These are phyloP conservation scores for Elmis aenea DNA, from an alignment of 2,888 invertebrate species.

Conservation along the genomic window DNA sequence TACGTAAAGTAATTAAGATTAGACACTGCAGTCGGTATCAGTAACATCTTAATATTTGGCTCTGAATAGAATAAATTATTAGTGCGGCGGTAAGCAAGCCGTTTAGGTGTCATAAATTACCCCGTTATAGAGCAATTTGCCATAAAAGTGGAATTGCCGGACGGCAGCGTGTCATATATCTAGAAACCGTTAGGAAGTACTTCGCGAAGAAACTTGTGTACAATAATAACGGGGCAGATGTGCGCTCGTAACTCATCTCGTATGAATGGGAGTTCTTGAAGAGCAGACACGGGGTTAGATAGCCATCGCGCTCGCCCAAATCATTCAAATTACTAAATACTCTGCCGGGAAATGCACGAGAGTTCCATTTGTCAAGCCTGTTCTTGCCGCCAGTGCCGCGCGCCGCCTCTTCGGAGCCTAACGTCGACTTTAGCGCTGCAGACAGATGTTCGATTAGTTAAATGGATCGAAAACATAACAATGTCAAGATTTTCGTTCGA, in stretches of 20 bases:
- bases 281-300: slow-evolving; percentile 14
- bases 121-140: slow-evolving; percentile 32
- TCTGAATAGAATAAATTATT: slow-evolving; percentile 43
- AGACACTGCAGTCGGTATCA: slow-evolving; percentile 38
- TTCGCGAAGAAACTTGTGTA: slow-evolving; percentile 38
- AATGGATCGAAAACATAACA: slow-evolving; percentile 34
- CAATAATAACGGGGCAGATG: slow-evolving; percentile 39
- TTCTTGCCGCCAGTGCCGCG: slow-evolving; percentile 12
- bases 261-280: slow-evolving; percentile 32
- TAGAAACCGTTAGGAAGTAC: slow-evolving; percentile 38
- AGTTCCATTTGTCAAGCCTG: slow-evolving; percentile 38
- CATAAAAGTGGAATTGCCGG: slow-evolving; percentile 38
- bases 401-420: slow-evolving; percentile 12
- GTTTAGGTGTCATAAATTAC: slow-evolving; percentile 38
- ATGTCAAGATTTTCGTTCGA: slow-evolving; percentile 28
- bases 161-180: slow-evolving; percentile 36
- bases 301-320: slow-evolving; percentile 8
- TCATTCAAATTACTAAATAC: slow-evolving; percentile 14
- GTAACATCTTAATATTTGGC: slow-evolving; percentile 41
- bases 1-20: slow-evolving; percentile 42
- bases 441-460: slow-evolving; percentile 34
- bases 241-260: slow-evolving; percentile 37
- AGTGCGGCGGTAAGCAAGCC: slow-evolving; percentile 34
- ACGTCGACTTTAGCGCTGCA: slow-evolving; percentile 21
- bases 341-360: slow-evolving; percentile 21